Conservation (phyloP, 1,140 invertebrate species). For the Drosophila kurseongensis region DNA sequence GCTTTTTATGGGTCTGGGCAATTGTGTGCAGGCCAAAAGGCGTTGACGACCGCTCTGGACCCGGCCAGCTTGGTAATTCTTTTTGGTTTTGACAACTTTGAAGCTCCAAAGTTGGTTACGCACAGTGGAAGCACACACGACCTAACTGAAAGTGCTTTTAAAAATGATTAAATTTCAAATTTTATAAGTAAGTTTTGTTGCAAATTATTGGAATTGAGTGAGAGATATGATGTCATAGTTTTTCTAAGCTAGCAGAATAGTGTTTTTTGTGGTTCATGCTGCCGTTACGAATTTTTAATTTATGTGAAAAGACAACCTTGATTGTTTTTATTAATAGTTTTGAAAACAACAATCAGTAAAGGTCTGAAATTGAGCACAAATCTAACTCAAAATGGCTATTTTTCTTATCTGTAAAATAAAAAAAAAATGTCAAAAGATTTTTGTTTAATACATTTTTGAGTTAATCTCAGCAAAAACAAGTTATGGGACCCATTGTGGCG, state of each 20-base stretch:
- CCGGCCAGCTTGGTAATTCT: conserved; percentile 29
- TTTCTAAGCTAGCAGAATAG: too few species aligned
- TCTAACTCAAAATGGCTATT: too few species aligned
- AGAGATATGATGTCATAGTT: too few species aligned
- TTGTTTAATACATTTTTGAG: too few species aligned
- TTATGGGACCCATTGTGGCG: conserved; percentile 5
- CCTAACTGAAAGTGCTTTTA: neutral
- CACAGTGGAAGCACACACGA: conserved; percentile 5
- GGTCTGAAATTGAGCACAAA: too few species aligned
- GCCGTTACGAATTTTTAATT: too few species aligned
- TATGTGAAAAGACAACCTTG: too few species aligned
- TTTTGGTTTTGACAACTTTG: conserved; percentile 44
- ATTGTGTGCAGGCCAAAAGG: conserved; percentile 41
- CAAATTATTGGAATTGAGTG: neutral
- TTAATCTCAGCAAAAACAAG: conserved; percentile 1
- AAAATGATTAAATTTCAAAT: neutral
- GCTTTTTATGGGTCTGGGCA: conserved; percentile 40
- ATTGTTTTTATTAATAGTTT: too few species aligned
- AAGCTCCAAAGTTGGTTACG: conserved; percentile 5
- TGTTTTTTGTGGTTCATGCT: too few species aligned
- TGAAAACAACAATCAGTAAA: too few species aligned
- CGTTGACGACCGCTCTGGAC: conserved; percentile 42
- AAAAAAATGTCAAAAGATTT: too few species aligned
- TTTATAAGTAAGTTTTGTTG: neutral
- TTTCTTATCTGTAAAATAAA: too few species aligned